A percentile compares a stretch with the other conserved stretches of the same genome.
Conservation (phyloP, 2,888 invertebrate genomes). For the Lochmaea capreae region DNA sequence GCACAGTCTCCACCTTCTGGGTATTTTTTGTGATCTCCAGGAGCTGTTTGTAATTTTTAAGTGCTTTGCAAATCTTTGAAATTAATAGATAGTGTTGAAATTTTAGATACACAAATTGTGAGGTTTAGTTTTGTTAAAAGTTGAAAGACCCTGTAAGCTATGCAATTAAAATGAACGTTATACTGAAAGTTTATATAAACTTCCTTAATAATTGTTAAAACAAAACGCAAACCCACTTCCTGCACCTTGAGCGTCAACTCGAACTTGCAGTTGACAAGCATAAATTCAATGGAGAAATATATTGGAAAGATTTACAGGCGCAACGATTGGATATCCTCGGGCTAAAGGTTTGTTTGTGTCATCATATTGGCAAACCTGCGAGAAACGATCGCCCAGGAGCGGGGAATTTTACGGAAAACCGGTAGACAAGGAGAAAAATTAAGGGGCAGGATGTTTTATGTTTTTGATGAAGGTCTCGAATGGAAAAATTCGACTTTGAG, state of each 20-base stretch:
- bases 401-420: slow-evolving; percentile 22
- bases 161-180: neutral
- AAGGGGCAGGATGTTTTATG: slow-evolving; percentile 29
- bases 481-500: slow-evolving; percentile 5
- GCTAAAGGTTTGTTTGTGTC: slow-evolving; percentile 57
- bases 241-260: slow-evolving; percentile 48
- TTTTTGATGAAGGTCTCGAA: slow-evolving; percentile 11
- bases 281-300: slow-evolving; percentile 53
- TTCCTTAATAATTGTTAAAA: slow-evolving; percentile 1
- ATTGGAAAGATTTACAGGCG: slow-evolving; percentile 52
- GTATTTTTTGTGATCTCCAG: no score
- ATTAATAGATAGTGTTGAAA: no score
- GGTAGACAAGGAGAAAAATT: slow-evolving; percentile 26
- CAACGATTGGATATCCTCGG: slow-evolving; percentile 53
- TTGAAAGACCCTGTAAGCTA: neutral
- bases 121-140: no score
- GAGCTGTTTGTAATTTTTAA: no score
- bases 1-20: no score
- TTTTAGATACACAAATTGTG: no score
- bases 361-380: slow-evolving; percentile 48
- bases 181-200: neutral
- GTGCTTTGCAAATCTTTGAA: no score
- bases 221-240: slow-evolving; percentile 13
- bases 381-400: slow-evolving; percentile 30
- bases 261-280: slow-evolving; percentile 56